Evolutionary conservation across 2,797 vertebrate species (phyloP).

Genomic region (Microctenopoma steveboyesi): DNA sequence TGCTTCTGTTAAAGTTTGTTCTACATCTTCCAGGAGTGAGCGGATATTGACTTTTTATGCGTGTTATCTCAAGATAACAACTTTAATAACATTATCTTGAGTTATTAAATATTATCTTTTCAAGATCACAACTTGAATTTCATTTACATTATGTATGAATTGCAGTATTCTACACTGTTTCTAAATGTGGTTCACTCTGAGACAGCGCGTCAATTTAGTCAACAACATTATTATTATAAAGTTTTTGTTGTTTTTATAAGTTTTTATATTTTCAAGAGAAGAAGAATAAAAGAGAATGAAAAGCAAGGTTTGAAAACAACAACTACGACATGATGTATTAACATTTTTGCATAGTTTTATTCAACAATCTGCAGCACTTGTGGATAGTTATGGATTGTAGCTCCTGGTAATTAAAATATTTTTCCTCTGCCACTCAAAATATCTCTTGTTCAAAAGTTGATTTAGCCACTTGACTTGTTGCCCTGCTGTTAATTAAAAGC

Average conservation of each 20-base stretch:
- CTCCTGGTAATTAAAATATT: too few species aligned
- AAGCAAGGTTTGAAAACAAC: too few species aligned
- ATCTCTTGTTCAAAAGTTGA: background rate
- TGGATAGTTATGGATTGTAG: too few species aligned
- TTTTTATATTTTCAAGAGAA: background rate
- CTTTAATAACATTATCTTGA: conserved; percentile 6
- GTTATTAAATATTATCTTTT: conserved; percentile 9
- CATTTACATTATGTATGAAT: background rate
- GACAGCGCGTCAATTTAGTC: too few species aligned
- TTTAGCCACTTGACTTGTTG: background rate
- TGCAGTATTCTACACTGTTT: background rate
- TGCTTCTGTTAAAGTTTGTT: conserved; percentile 6
- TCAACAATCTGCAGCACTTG: too few species aligned
- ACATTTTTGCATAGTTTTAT: too few species aligned
- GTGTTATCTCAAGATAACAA: conserved; percentile 21
- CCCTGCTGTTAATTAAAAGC: background rate
- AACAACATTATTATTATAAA: too few species aligned
- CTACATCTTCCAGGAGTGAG: conserved; percentile 15
- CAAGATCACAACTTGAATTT: conserved; percentile 1
- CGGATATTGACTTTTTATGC: conserved; percentile 27
- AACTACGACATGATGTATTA: too few species aligned
- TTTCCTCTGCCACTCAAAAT: too few species aligned
- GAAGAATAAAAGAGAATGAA: background rate
- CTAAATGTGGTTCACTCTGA: background rate
- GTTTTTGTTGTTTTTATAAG: too few species aligned